These are phyloP conservation scores for Ariolimax columbianus DNA, from an alignment of 2,888 invertebrate genomes.

Conservation along the genomic window DNA sequence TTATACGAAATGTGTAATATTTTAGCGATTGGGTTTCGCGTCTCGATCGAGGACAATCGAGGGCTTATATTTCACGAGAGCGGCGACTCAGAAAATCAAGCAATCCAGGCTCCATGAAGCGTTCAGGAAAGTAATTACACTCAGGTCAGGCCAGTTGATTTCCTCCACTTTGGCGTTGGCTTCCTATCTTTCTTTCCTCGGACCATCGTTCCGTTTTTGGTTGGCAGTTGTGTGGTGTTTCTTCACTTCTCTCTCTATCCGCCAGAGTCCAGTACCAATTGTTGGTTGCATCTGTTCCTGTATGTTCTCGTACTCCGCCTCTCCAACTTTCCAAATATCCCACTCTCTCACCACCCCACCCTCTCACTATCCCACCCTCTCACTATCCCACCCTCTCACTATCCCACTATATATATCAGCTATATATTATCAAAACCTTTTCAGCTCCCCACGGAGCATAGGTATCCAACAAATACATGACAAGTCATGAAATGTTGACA, in stretches of 20 bases:
- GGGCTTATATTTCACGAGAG: constrained; percentile 42
- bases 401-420: too few relatives aligned
- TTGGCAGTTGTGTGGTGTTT: not conserved
- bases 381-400: too few relatives aligned
- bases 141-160: not conserved
- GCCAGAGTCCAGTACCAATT: too few relatives aligned
- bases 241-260: not conserved
- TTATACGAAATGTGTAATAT: not conserved
- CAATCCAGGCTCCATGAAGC: constrained; percentile 36
- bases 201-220: not conserved
- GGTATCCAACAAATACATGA: too few relatives aligned
- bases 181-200: not conserved
- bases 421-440: too few relatives aligned
- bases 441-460: too few relatives aligned
- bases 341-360: too few relatives aligned
- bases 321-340: not conserved
- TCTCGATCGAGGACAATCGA: not conserved
- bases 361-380: too few relatives aligned
- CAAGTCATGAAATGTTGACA: too few relatives aligned
- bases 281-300: not conserved
- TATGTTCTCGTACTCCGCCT: not conserved
- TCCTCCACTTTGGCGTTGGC: not conserved
- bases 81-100: constrained; percentile 49
- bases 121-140: constrained; percentile 26
- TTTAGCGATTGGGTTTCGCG: not conserved